Percentiles rank a stretch among this genome's conserved stretches.
These are phyloP conservation scores for Onychomys leucogaster DNA, from an alignment of 2,797 vertebrate species.

Conservation along the genomic window DNA sequence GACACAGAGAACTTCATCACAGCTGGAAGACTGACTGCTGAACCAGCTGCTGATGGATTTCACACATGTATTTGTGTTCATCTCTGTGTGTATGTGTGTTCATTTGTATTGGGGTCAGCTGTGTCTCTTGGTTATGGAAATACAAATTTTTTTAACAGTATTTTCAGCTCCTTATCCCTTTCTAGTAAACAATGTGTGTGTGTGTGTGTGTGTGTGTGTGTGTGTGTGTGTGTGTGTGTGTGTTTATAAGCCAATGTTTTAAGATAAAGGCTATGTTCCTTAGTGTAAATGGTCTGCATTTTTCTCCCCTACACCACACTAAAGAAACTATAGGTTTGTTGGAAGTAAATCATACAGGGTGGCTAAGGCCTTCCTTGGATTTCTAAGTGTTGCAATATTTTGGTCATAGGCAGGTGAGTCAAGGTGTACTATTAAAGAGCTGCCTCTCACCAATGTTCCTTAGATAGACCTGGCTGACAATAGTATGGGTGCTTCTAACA, in stretches of 20 bases:
- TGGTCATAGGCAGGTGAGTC: neutral
- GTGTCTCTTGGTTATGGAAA: neutral
- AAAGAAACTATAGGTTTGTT: neutral
- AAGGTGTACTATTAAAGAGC: neutral
- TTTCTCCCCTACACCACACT: neutral
- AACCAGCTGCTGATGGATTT: neutral
- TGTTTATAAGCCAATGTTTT: neutral
- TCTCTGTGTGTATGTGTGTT: neutral
- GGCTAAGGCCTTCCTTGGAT: slow-evolving; percentile 41
- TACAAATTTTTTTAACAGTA: neutral
- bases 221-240: too few species aligned
- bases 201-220: too few species aligned
- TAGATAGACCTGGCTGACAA: slow-evolving; percentile 54
- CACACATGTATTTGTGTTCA: neutral
- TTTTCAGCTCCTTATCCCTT: neutral
- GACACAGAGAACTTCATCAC: neutral
- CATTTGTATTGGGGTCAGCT: neutral
- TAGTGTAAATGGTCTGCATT: neutral
- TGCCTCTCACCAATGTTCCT: neutral
- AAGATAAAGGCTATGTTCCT: neutral
- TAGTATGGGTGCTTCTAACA: slow-evolving; percentile 21
- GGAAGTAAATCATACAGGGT: neutral
- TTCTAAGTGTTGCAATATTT: slow-evolving; percentile 61
- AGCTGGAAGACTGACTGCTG: neutral
- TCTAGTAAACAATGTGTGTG: neutral